A percentile compares a stretch with the other conserved stretches of the same genome.
Evolutionary conservation across 2,888 invertebrate genomes (phyloP).

Genomic region (Omphaloscelis lunosa): DNA sequence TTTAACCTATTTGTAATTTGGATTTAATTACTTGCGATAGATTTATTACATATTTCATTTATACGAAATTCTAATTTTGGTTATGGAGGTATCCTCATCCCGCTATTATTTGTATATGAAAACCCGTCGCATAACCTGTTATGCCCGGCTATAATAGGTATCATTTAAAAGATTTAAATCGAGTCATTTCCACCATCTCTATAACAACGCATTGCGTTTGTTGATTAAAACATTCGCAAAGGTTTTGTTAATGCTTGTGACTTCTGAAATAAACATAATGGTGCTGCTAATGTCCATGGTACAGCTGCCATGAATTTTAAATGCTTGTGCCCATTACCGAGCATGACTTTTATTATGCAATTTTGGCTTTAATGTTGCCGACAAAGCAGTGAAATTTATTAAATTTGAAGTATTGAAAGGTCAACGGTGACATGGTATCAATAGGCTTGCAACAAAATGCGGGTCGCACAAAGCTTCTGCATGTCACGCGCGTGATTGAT

Average conservation of each 20-base stretch:
- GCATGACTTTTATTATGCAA: constrained; percentile 60
- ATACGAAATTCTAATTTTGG: constrained; percentile 10
- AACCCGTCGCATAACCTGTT: constrained; percentile 57
- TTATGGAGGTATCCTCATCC: not conserved
- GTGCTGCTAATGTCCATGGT: constrained; percentile 57
- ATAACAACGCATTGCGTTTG: constrained; percentile 47
- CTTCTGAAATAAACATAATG: constrained; percentile 70
- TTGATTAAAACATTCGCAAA: constrained; percentile 68
- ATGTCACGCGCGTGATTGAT: constrained; percentile 87
- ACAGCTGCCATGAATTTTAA: constrained; percentile 57
- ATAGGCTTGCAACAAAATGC: constrained; percentile 79
- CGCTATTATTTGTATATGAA: constrained; percentile 30
- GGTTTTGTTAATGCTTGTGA: constrained; percentile 70
- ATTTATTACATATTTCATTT: constrained; percentile 4
- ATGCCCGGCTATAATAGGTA: constrained; percentile 71
- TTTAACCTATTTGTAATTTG: not conserved
- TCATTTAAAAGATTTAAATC: constrained; percentile 79
- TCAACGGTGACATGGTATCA: constrained; percentile 77
- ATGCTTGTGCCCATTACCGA: constrained; percentile 38
- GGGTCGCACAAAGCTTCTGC: constrained; percentile 82
- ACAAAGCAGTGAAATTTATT: constrained; percentile 58
- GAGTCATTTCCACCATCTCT: constrained; percentile 69
- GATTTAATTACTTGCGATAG: not conserved
- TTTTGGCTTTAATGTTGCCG: constrained; percentile 49
- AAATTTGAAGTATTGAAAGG: constrained; percentile 68